Percentiles rank a stretch among this genome's conserved stretches.
Evolutionary conservation across 2,797 vertebrate genomes (phyloP).

Genomic region (Gallinago stenura): DNA sequence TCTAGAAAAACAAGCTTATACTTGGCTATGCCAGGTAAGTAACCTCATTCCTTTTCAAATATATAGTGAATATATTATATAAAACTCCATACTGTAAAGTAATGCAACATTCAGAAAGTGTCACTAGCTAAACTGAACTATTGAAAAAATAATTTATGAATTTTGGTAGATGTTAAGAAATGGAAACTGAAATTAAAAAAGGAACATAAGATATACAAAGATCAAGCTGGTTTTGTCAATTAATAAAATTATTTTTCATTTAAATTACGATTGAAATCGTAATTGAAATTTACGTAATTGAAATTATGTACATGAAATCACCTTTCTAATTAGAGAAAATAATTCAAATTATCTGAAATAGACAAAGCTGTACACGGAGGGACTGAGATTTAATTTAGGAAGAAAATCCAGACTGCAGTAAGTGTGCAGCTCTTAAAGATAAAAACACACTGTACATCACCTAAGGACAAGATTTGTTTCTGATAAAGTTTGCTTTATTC

Average conservation of each 20-base stretch:
- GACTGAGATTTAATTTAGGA: background rate
- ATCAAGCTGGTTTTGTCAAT: background rate
- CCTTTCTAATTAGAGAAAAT: background rate
- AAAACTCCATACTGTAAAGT: background rate
- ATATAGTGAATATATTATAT: background rate
- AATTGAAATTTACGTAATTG: no score
- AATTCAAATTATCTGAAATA: background rate
- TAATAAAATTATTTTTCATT: background rate
- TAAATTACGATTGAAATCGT: background rate
- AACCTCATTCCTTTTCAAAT: background rate
- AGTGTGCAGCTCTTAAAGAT: background rate
- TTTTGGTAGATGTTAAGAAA: background rate
- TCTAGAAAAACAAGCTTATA: background rate
- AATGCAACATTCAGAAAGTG: background rate
- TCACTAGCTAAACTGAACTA: background rate
- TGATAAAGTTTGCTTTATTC: background rate
- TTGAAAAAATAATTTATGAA: background rate
- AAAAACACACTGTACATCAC: background rate
- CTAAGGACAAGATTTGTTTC: background rate
- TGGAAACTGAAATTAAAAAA: background rate
- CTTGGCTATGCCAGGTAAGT: background rate
- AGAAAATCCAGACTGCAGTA: background rate
- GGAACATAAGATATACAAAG: background rate
- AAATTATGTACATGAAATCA: background rate
- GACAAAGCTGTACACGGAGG: background rate